phyloP scores from a whole-genome alignment of 23 tunicate species.

The Ascidia mentula region DNA sequence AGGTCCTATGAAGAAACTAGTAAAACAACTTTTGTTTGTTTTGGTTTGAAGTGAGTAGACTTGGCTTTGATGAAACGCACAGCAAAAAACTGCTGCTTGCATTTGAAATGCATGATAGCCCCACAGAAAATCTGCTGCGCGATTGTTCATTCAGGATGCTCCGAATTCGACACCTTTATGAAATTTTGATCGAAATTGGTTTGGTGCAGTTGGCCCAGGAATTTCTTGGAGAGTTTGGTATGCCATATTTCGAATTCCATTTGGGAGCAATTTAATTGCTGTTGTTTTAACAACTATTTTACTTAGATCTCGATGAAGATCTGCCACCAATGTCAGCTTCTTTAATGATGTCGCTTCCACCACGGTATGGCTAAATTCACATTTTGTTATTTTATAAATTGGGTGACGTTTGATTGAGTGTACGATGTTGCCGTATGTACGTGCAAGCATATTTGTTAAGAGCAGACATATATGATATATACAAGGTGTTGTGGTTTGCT shows the following conservation, averaged over 20 bases:
- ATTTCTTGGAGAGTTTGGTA: constrained; percentile 55
- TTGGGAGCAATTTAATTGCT: neutral
- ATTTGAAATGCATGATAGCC: constrained; percentile 88
- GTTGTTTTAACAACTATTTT: neutral
- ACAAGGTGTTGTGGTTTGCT: no score
- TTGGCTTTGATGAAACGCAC: constrained; percentile 86
- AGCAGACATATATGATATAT: no score
- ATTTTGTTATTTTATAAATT: neutral
- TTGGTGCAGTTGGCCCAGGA: constrained; percentile 63
- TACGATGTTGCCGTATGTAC: no score
- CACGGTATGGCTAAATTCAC: neutral
- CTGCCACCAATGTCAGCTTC: constrained; percentile 25
- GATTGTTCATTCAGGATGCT: constrained; percentile 80
- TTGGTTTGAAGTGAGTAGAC: constrained; percentile 44
- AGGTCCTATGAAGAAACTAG: neutral
- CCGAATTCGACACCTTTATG: constrained; percentile 53
- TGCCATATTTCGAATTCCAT: neutral
- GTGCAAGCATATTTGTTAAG: no score
- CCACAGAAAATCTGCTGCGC: constrained; percentile 83
- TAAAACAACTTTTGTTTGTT: neutral
- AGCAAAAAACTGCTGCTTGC: constrained; percentile 82
- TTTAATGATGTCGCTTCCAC: neutral
- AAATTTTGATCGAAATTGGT: constrained; percentile 73
- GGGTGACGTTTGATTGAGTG: neutral
- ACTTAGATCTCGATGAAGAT: constrained; percentile 33